Percentiles rank a stretch among this genome's conserved stretches.
These are phyloP conservation scores for Conops quadrifasciatus DNA, from an alignment of 2,888 invertebrate genomes.

Conservation along the genomic window DNA sequence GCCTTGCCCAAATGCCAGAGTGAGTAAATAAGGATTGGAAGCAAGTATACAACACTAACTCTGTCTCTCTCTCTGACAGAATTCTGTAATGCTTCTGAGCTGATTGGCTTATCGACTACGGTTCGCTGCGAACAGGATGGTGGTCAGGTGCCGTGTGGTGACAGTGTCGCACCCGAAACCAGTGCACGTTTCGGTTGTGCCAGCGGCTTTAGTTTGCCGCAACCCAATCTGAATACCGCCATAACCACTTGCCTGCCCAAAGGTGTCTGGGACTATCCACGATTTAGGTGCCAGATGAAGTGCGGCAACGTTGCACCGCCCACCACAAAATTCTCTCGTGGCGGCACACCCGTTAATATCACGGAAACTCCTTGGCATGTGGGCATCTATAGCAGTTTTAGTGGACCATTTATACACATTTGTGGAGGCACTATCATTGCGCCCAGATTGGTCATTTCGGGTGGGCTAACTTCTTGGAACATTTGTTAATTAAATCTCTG, in stretches of 20 bases:
- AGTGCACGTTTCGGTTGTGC: conserved; percentile 31
- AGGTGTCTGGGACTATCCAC: conserved; percentile 13
- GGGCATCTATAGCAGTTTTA: conserved; percentile 39
- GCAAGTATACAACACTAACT: background rate
- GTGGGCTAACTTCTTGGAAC: background rate
- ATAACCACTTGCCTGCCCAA: conserved; percentile 10
- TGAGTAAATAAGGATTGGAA: background rate
- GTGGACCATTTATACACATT: conserved; percentile 30
- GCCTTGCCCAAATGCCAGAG: conserved; percentile 13
- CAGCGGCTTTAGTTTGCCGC: conserved; percentile 13
- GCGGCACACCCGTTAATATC: conserved; percentile 35
- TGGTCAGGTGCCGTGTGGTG: conserved; percentile 16
- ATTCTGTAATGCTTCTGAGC: conserved; percentile 29
- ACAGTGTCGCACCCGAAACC: conserved; percentile 27
- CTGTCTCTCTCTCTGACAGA: conserved; percentile 20
- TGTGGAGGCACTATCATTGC: conserved; percentile 46
- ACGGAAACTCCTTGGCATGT: conserved; percentile 46
- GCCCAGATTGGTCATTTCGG: conserved; percentile 43
- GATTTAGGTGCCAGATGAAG: conserved; percentile 9
- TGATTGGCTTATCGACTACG: conserved; percentile 28
- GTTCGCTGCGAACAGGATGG: background rate
- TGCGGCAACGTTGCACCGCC: conserved; percentile 19
- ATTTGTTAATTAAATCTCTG: background rate
- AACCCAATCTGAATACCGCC: background rate
- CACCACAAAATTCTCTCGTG: conserved; percentile 35